These are phyloP conservation scores for Hirtodrosophila histrioides DNA, from an alignment of 2,888 invertebrate genomes.

Conservation along the genomic window DNA sequence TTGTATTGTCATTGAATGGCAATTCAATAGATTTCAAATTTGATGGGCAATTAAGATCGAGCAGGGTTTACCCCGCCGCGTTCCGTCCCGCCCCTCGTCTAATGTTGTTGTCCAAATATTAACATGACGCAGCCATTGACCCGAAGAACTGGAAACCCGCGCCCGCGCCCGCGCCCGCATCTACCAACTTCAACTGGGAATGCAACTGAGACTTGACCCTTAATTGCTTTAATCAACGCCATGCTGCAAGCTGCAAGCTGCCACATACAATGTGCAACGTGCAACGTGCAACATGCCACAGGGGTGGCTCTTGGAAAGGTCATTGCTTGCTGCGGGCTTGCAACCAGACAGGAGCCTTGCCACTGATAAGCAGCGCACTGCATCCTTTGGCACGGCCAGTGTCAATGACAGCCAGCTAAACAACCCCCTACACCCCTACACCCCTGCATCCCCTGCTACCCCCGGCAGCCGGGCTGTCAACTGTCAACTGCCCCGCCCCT, in stretches of 20 bases:
- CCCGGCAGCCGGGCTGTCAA: slow-evolving; percentile 7
- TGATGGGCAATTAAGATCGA: slow-evolving; percentile 33
- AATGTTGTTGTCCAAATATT: slow-evolving; percentile 44
- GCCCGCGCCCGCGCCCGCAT: slow-evolving; percentile 38
- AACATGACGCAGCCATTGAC: slow-evolving; percentile 56
- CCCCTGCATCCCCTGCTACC: neutral
- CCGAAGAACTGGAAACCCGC: slow-evolving; percentile 41
- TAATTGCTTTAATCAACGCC: slow-evolving; percentile 58
- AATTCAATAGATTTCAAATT: slow-evolving; percentile 53
- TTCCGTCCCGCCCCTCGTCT: neutral
- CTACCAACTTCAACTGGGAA: slow-evolving; percentile 9
- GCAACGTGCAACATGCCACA: slow-evolving; percentile 8
- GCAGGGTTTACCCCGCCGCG: too few species aligned
- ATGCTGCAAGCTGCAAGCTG: slow-evolving; percentile 22
- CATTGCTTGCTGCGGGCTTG: slow-evolving; percentile 56
- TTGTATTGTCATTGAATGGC: slow-evolving; percentile 33
- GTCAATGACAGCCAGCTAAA: slow-evolving; percentile 59
- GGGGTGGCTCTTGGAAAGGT: slow-evolving; percentile 47
- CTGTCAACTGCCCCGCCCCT: slow-evolving; percentile 32
- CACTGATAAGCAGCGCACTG: slow-evolving; percentile 13
- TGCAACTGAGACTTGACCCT: slow-evolving; percentile 41
- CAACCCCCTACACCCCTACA: neutral
- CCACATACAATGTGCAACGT: slow-evolving; percentile 17
- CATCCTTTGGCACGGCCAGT: slow-evolving; percentile 63
- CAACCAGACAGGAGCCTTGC: slow-evolving; percentile 1